phyloP scores from a whole-genome alignment of 2,888 invertebrate genomes.

The Euphydryas editha region DNA sequence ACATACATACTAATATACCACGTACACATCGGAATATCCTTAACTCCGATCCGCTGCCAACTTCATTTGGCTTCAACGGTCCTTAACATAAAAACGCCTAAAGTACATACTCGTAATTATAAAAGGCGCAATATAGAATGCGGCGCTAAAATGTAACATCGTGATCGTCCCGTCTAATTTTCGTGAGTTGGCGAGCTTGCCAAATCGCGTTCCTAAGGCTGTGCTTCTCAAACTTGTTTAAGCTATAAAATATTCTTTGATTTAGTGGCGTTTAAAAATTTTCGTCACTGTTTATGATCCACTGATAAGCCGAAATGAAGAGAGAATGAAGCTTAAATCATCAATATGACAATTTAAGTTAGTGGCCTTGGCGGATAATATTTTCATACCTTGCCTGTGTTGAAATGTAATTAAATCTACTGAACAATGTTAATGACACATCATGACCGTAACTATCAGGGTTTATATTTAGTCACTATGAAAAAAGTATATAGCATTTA shows the following conservation, averaged over 20 bases:
- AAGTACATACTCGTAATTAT: slow-evolving; percentile 2
- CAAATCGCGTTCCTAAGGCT: slow-evolving; percentile 38
- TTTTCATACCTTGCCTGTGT: no score
- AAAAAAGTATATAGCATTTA: no score
- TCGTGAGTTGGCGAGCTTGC: slow-evolving; percentile 40
- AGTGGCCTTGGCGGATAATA: no score
- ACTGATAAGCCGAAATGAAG: no score
- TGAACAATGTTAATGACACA: no score
- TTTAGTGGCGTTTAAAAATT: no score
- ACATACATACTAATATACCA: neutral
- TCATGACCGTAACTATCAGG: no score
- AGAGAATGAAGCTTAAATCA: no score
- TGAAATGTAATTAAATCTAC: no score
- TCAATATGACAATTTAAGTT: no score
- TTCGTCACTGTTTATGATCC: neutral
- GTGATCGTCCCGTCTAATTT: slow-evolving; percentile 33
- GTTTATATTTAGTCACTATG: no score
- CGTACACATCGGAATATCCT: neutral
- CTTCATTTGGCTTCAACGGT: slow-evolving; percentile 4
- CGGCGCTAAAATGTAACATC: slow-evolving; percentile 30
- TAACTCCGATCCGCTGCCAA: slow-evolving; percentile 11
- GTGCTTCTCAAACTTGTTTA: neutral
- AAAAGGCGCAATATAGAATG: slow-evolving; percentile 4
- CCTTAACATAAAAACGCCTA: slow-evolving; percentile 5
- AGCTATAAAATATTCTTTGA: no score